Percentiles rank a stretch among this genome's conserved stretches.
Conservation (phyloP, 2,113 vertebrate species). For the Callipepla squamata region DNA sequence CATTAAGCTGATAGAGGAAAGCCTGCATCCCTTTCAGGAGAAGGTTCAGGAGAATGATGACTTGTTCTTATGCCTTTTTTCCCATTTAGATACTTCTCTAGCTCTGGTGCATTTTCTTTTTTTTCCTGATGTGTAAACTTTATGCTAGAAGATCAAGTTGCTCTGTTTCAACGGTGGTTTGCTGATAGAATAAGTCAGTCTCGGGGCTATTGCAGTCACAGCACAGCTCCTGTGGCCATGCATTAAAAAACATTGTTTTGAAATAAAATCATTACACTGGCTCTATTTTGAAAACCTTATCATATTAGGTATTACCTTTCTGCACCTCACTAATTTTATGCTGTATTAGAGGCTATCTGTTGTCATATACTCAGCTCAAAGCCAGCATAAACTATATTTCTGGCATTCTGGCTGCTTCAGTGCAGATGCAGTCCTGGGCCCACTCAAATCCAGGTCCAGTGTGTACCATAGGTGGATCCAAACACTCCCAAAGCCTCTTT, state of each 20-base stretch:
- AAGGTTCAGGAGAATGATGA: neutral
- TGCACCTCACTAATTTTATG: neutral
- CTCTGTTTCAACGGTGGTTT: neutral
- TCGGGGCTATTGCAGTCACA: neutral
- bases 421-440: neutral
- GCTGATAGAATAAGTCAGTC: neutral
- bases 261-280: neutral
- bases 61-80: neutral
- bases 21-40: neutral
- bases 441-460: neutral
- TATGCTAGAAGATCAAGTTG: neutral
- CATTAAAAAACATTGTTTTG: neutral
- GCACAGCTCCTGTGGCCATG: neutral
- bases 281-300: neutral
- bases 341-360: neutral
- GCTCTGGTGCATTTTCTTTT: neutral
- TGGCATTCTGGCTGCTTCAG: neutral
- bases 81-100: neutral
- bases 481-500: neutral
- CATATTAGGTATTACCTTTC: neutral
- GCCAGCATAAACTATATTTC: neutral
- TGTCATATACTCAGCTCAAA: neutral
- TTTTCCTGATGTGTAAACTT: neutral
- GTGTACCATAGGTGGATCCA: rapidly evolving
- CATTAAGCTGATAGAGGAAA: neutral